These are phyloP conservation scores for Porites lutea DNA, from an alignment of 64 coral and sea anemone species.

Conservation along the genomic window DNA sequence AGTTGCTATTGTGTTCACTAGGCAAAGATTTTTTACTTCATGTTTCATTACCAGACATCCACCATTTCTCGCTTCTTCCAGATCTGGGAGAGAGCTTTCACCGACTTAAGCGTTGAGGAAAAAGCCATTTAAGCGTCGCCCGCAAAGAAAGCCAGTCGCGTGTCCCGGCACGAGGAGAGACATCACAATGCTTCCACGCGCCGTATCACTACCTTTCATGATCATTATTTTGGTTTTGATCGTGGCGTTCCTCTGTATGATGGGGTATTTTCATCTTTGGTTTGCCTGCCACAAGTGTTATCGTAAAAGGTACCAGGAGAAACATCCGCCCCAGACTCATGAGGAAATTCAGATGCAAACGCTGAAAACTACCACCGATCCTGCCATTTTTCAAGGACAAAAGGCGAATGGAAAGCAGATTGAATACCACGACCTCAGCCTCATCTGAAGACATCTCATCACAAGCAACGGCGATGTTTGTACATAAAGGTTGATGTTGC, in stretches of 20 bases:
- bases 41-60: too few relatives aligned
- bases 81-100: not conserved
- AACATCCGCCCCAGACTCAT: not conserved
- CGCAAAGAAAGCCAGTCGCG: not conserved
- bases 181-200: slow-evolving; percentile 5
- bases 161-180: not conserved
- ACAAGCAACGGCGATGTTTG: too few relatives aligned
- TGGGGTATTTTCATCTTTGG: slow-evolving; percentile 11
- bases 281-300: slow-evolving; percentile 12
- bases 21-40: not conserved
- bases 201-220: not conserved
- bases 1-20: not conserved
- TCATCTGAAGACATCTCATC: not conserved
- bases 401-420: not conserved
- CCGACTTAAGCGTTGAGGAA: not conserved
- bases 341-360: not conserved
- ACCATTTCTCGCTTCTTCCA: not conserved
- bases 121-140: not conserved
- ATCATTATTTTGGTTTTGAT: slow-evolving; percentile 9
- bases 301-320: not conserved
- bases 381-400: not conserved
- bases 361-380: not conserved
- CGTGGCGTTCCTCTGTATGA: not conserved
- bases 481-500: too few relatives aligned
- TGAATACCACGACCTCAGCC: not conserved